phyloP scores from a whole-genome alignment of 2,797 vertebrate species.

The Arctocebus calabarensis region DNA sequence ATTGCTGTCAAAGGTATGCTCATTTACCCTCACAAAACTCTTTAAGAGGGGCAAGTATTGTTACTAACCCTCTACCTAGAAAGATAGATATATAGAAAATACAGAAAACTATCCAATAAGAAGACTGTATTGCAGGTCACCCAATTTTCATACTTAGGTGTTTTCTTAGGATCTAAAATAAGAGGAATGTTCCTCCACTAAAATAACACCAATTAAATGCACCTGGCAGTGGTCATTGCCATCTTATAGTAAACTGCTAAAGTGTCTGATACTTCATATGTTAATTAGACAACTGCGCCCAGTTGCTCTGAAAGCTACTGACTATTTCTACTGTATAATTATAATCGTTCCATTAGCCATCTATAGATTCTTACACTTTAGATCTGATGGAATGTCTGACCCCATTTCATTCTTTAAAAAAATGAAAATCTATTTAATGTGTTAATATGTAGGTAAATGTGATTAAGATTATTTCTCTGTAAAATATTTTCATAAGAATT shows the following conservation, averaged over 20 bases:
- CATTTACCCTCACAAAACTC: background rate
- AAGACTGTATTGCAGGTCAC: background rate
- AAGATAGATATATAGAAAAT: constrained; percentile 13
- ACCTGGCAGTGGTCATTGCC: background rate
- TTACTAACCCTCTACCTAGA: background rate
- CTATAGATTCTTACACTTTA: background rate
- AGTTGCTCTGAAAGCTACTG: background rate
- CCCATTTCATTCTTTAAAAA: background rate
- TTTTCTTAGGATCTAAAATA: constrained; percentile 18
- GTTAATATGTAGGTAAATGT: background rate
- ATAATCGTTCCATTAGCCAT: background rate
- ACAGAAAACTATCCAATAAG: background rate
- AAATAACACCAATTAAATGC: constrained; percentile 16
- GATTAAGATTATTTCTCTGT: background rate
- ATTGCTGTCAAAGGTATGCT: background rate
- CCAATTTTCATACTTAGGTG: constrained; percentile 4
- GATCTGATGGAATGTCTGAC: background rate
- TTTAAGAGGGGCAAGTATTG: background rate
- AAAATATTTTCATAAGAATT: constrained; percentile 47
- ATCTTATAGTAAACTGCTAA: background rate
- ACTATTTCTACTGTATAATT: background rate
- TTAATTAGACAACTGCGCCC: background rate
- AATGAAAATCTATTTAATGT: background rate
- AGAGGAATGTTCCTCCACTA: background rate
- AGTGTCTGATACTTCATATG: background rate